A percentile compares a stretch with the other conserved stretches of the same genome.
These are phyloP conservation scores for Diadromus collaris DNA, from an alignment of 2,888 invertebrate species.

Conservation along the genomic window DNA sequence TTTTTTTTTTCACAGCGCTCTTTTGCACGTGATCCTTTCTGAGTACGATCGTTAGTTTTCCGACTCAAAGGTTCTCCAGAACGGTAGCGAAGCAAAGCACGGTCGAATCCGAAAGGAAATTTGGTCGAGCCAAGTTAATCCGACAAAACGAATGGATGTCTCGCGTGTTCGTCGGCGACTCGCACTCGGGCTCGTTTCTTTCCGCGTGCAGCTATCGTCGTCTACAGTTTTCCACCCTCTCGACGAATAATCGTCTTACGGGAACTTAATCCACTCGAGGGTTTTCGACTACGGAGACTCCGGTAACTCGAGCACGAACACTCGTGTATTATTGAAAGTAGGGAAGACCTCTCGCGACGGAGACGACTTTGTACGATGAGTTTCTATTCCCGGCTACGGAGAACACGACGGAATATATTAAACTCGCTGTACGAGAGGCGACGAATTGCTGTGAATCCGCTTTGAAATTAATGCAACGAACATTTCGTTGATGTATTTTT, in stretches of 20 bases:
- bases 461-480: constrained; percentile 2
- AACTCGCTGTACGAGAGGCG: background rate
- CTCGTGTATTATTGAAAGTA: constrained; percentile 56
- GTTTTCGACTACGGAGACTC: constrained; percentile 51
- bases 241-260: constrained; percentile 58
- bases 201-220: constrained; percentile 25
- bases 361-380: constrained; percentile 42
- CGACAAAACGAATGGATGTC: constrained; percentile 57
- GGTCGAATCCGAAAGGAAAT: constrained; percentile 40
- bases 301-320: constrained; percentile 56
- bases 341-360: constrained; percentile 37
- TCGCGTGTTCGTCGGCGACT: constrained; percentile 56
- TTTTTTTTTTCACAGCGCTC: background rate
- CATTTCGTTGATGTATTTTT: background rate
- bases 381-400: constrained; percentile 16
- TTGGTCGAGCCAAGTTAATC: constrained; percentile 55
- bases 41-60: background rate
- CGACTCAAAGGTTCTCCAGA: background rate
- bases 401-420: constrained; percentile 44
- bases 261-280: constrained; percentile 58
- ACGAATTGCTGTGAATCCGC: background rate
- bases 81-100: background rate
- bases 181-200: constrained; percentile 25
- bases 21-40: constrained; percentile 14
- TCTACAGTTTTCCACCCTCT: constrained; percentile 33